These are phyloP conservation scores for Pachypanchax playfairii DNA, from an alignment of 2,113 vertebrate species.

Conservation along the genomic window DNA sequence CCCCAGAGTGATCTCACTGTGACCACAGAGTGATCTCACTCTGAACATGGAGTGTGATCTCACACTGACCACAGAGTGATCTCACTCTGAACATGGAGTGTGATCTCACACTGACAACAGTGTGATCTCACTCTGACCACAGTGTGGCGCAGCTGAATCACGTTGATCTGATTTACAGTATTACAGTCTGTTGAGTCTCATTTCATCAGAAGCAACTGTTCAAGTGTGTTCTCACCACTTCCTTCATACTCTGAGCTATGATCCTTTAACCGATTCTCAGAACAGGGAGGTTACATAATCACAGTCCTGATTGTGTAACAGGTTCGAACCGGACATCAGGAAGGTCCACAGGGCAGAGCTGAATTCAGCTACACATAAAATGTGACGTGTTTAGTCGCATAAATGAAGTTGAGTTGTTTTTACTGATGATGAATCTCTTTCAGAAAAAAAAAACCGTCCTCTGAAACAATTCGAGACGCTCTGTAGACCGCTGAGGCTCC, in stretches of 20 bases:
- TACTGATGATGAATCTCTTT: too few relatives aligned
- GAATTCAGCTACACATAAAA: too few relatives aligned
- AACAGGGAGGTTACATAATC: constrained; percentile 55
- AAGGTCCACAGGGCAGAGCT: constrained; percentile 9
- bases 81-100: constrained; percentile 39
- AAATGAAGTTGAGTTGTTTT: too few relatives aligned
- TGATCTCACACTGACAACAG: too few relatives aligned
- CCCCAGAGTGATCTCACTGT: too few relatives aligned
- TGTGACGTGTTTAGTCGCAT: too few relatives aligned
- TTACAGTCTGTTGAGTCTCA: constrained; percentile 9
- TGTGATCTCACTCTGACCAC: constrained; percentile 43
- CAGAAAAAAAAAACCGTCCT: neutral
- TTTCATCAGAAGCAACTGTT: constrained; percentile 23
- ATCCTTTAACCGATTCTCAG: too few relatives aligned
- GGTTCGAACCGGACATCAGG: constrained; percentile 7
- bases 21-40: too few relatives aligned
- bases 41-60: too few relatives aligned
- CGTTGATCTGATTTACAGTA: constrained; percentile 16
- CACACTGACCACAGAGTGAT: too few relatives aligned
- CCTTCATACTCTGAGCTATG: neutral
- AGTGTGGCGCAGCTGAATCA: constrained; percentile 57
- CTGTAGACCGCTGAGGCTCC: neutral
- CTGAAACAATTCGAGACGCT: neutral
- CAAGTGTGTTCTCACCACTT: constrained; percentile 14
- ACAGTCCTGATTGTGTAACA: constrained; percentile 61